Base-by-base conservation (phyloP, 1,140 invertebrate genomes). In the Samia ricini region DNA sequence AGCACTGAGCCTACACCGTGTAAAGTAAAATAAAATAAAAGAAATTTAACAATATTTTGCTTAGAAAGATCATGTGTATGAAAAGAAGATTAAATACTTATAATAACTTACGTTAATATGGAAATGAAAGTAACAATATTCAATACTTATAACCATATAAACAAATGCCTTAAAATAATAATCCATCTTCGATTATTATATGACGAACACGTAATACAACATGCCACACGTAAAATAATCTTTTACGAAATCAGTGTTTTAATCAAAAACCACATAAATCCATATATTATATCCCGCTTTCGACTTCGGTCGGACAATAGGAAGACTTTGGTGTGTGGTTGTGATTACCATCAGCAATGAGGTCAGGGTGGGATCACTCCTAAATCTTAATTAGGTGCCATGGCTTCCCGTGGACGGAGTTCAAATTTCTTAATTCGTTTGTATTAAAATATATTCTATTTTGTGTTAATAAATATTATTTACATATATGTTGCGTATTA, bases 251-350 rank as follows among this genome's bases (percentile, higher is more conserved):
- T 42, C 33, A 42, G 33, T 15, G 12, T 50, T 59, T 59, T 59
- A 49, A 59, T 49, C 48, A 49, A 59, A 50, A 50, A 15, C n/a
- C 42, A 63, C 51, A 56, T 42, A 51, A 64, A 50, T 20, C 65
- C 68, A 73, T 73, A 70, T 64, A 68, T 74, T 67, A 72, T 71
- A 61, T 66, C 69, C 69, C 64, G 59, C 65, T 64, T 51, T 68
- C 63, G 42, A 54, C 60, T 54, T 57, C 55, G 54, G 10, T 20
- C 60, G 63, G 58, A 74, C 72, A 74, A 74, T 63, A 61, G 65
- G 56, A 69, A 67, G 64, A 65, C 69, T 66, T 64, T 23, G 26
- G 26, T 24, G 51, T 15, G 26, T 56, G 7, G 7, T 19, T 55
- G 48, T 69, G 69, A 66, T 65, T 69, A 66, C 63, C 69, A 69